These are phyloP conservation scores for Oryctes rhinoceros DNA, from an alignment of 1,140 invertebrate genomes.

Conservation along the genomic window DNA sequence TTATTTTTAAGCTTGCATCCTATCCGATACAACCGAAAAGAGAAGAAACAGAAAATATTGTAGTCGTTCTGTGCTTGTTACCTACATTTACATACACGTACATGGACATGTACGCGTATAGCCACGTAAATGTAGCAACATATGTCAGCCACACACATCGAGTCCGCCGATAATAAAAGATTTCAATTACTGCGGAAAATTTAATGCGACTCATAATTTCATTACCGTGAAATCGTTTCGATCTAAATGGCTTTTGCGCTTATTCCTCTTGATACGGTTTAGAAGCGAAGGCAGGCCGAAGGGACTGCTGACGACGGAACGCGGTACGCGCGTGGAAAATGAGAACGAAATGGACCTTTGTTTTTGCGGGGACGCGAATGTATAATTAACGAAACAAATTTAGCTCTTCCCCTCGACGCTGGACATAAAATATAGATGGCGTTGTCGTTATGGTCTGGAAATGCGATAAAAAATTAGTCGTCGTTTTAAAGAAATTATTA, in stretches of 20 bases:
- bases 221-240: conserved; percentile 10
- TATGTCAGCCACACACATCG: background rate
- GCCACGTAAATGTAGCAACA: background rate
- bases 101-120: background rate
- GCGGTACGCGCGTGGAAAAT: background rate
- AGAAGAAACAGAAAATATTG: too few relatives aligned
- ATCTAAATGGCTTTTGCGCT: conserved; percentile 4
- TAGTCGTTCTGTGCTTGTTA: too few relatives aligned
- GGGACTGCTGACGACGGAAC: background rate
- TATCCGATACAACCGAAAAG: too few relatives aligned
- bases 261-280: background rate
- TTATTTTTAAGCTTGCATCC: too few relatives aligned
- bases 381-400: background rate
- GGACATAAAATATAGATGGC: too few relatives aligned
- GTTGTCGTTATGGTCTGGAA: too few relatives aligned
- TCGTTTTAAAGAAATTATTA: too few relatives aligned
- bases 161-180: background rate
- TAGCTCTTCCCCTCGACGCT: too few relatives aligned
- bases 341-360: background rate
- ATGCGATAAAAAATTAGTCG: too few relatives aligned
- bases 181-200: conserved; percentile 6
- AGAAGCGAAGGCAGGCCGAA: background rate
- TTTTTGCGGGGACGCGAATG: conserved; percentile 1
- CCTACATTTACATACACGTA: too few relatives aligned
- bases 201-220: conserved; percentile 1